Base-by-base conservation (phyloP, 1,140 invertebrate genomes). In the Periplaneta americana region DNA sequence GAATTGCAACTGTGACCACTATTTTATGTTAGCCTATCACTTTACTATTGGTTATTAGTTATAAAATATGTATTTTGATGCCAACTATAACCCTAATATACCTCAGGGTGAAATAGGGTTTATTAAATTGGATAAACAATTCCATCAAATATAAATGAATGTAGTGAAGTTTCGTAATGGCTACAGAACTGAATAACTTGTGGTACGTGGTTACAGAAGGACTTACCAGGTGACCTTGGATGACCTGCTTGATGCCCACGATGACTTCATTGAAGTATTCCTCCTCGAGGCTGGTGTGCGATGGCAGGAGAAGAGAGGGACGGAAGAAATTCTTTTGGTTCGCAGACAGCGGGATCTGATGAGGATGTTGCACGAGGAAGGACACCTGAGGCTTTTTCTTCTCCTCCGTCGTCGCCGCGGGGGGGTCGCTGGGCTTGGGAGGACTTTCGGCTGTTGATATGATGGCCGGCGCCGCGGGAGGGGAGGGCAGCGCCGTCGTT, bases 201-300 rank as follows among this genome's bases (percentile, higher is more conserved):
- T n/a, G n/a, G n/a, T n/a, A n/a, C n/a, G n/a, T n/a, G n/a, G n/a
- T 18, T 34, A 33, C 35, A 76, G 22, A 35, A n/a, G 37, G 2
- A 81, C 84, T 85, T 80, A 85, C 84, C 83, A 94, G 88, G 86
- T 94, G 92, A 22, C 90, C 89, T 86, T 94, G 93, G 86, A 96
- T 94, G 33, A 96, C 92, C 85, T 94, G 91, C 85, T 94, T 93
- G 76, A 96, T 95, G 74, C 93, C 94, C 82, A 91, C 86, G 36
- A 96, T 88, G 48, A 96, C 91, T 84, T 94, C 93, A 36, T 92
- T 91, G 85, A 95, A 92, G 88, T 93, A 95, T 86, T 95, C 94
- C 84, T 95, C 93, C 84, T 95, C 92, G 79, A 76, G 84, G 48
- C 82, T 85, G 81, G 35, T 31, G 34, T 78, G 81, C 74, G 37